Evolutionary conservation across 1,140 invertebrate genomes (phyloP), one percentile per base, ranked within the genome.

Genomic region (Heliconius himera): DNA sequence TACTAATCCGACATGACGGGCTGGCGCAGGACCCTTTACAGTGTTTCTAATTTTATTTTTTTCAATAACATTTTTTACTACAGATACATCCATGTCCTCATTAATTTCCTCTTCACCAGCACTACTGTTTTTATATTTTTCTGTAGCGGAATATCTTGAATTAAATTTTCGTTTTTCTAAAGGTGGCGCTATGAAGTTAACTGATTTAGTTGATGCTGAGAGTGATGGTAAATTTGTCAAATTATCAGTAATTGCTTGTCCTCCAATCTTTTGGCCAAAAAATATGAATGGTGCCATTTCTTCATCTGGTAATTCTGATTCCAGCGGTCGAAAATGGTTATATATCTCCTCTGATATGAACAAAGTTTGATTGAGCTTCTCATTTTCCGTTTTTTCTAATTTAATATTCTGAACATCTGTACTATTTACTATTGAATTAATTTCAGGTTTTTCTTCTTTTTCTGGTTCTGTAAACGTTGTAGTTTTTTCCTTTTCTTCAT

Each of bases 271-370:
- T 86, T 96, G 96, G 0, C 96, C 96, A 88, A 97, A 97, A 82
- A 95, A 96, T n/a, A 96, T 91, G 89, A 97, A 97, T 54, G 96
- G 96, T 70, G 96, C 95, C 93, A 96, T 95, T 82, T 96, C 96
- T 86, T 96, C 96, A 46, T 96, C 95, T 0, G 96, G 95, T 66
- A 96, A 90, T 85, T 96, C 96, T 16, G 95, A 93, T 87, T 96
- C 96, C 9, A 96, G 93, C 0, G 96, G 96, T 26, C 95, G 87
- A 83, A 96, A 96, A 78, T 96, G 95, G 80, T 96, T 96, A 86
- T 96, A 96, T 75, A 96, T 86, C 26, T 96, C 95, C 77, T 95
- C 95, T 3, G 96, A 95, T 95, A 96, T 95, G 80, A 94, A 95
- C 26, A 93, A 79, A 20, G 95, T 95, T 81, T 91, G 90, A 81